Evolutionary conservation across 2,888 invertebrate species (phyloP).

Genomic region (Gordius sp.): DNA sequence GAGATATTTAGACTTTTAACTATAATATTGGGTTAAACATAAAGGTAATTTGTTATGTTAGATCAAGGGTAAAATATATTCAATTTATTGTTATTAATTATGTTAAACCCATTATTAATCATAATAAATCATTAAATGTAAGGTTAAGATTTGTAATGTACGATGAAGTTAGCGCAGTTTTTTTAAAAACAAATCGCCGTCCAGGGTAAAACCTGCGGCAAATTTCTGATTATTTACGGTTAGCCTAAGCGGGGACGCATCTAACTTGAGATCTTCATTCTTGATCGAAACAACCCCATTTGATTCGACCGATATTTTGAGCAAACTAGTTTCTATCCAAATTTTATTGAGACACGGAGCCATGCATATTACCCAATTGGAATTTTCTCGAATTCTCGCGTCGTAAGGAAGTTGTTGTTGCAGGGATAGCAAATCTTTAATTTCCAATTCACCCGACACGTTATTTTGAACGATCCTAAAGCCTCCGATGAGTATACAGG

Average conservation of each 20-base stretch:
- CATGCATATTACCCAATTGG: neutral
- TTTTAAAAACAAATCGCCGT: constrained; percentile 3
- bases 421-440: neutral
- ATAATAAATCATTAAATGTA: too few relatives aligned
- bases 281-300: neutral
- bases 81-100: too few relatives aligned
- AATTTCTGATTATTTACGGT: constrained; percentile 14
- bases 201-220: neutral
- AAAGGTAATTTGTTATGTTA: too few relatives aligned
- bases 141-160: too few relatives aligned
- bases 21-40: too few relatives aligned
- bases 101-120: too few relatives aligned
- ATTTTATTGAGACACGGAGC: constrained; percentile 6
- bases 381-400: neutral
- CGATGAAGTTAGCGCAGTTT: constrained; percentile 2
- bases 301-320: constrained; percentile 8
- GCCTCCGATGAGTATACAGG: too few relatives aligned
- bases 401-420: neutral
- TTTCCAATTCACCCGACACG: neutral
- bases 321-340: neutral
- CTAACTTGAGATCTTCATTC: neutral
- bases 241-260: neutral
- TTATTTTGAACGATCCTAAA: neutral
- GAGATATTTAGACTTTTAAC: too few relatives aligned
- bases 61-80: too few relatives aligned